Evolutionary conservation across 2,797 vertebrate genomes (phyloP), one percentile per base, ranked within the genome.

Genomic region (Columba guinea): DNA sequence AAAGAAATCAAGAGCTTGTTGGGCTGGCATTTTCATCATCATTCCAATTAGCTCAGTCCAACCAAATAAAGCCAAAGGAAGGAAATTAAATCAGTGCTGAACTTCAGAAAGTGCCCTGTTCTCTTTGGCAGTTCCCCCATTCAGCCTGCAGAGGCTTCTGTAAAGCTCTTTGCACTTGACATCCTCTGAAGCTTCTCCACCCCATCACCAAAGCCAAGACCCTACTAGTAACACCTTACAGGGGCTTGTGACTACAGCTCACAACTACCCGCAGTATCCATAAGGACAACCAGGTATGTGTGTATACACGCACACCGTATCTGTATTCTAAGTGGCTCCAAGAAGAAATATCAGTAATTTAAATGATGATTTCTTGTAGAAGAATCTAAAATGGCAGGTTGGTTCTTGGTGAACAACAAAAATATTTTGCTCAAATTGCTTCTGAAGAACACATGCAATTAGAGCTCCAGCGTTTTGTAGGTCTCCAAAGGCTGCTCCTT

Each of bases 271-370:
- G 23, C 10, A 64, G n/a, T 3, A 30, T 4, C 14, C 27, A 12
- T 1, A 7, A 92, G 8, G 27, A 30, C n/a, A 84, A 6, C 62
- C 53, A 88, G 2, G 2, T 19, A 7, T 1, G 0, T 6, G 11
- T 13, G 12, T 5, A 19, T 13, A 35, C 17, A 58, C 5, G 32
- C 34, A 58, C 39, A 23, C 13, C 23, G 16, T 44, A 51, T 5
- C 44, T 44, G 9, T 8, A 35, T 24, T 22, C 23, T 5, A 62
- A 14, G 32, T 2, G 4, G 5, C 14, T 76, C 28, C 12, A 39
- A 37, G 79, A 51, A 52, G 9, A 83, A 41, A 44, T 34, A 13
- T 1, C 18, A 26, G 18, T 1, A 44, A 6, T 58, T 81, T 16
- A 49, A 59, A 62, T 11, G 5, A 35, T 67, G 5, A n/a, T 63